Evolutionary conservation across 2,113 vertebrate genomes (phyloP).

Genomic region (Gymnorhina tibicen): DNA sequence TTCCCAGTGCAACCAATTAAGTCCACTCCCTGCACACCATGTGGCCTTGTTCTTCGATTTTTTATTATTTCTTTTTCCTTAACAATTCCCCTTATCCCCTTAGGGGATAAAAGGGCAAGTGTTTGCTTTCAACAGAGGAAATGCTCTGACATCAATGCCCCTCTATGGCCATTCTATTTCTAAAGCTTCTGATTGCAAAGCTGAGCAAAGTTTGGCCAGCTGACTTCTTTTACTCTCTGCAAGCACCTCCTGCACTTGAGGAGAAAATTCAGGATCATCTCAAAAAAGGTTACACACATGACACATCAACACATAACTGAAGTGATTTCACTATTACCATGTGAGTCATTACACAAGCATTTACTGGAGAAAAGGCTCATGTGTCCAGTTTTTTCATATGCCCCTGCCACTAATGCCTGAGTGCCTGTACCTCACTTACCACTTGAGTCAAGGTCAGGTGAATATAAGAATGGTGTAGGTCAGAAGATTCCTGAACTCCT

Average conservation of each 20-base stretch:
- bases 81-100: neutral
- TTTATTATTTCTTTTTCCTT: neutral
- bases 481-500: neutral
- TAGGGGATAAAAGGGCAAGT: neutral
- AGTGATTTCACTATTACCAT: neutral
- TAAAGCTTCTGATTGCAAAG: neutral
- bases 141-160: neutral
- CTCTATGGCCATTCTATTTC: neutral
- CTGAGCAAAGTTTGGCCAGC: neutral
- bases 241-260: neutral
- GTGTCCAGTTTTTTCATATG: neutral
- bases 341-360: neutral
- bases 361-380: neutral
- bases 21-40: neutral
- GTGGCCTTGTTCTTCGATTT: neutral
- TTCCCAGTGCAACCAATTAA: slow-evolving; percentile 42
- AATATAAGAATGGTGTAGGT: neutral
- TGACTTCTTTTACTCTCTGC: neutral
- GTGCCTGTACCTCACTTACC: neutral
- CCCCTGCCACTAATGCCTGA: neutral
- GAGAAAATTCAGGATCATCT: neutral
- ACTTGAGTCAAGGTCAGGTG: neutral
- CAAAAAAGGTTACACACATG: neutral
- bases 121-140: neutral
- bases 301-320: neutral